phyloP scores from a whole-genome alignment of 2,888 invertebrate species.

The Caenorhabditis sp. region DNA sequence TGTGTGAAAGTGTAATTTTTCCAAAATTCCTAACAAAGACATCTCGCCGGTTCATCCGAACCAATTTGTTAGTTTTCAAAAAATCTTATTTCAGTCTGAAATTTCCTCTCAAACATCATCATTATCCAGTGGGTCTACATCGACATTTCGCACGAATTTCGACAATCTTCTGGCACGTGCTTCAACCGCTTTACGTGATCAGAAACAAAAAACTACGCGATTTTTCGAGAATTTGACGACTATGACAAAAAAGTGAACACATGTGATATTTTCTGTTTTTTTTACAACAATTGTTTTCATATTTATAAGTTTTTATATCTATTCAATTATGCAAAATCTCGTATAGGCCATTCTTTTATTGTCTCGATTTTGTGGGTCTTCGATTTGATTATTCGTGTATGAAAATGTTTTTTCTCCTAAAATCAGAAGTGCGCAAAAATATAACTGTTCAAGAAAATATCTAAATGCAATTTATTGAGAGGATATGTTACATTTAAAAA shows the following conservation, averaged over 20 bases:
- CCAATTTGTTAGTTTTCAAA: too few relatives aligned
- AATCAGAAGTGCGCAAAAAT: too few relatives aligned
- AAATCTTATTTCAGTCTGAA: conserved; percentile 22
- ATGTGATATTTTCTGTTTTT: background rate
- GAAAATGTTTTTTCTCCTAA: too few relatives aligned
- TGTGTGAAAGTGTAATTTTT: background rate
- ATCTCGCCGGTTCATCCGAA: too few relatives aligned
- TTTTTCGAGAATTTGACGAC: conserved; percentile 19
- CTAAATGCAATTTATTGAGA: background rate
- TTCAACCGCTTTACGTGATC: conserved; percentile 27
- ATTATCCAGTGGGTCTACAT: conserved; percentile 1
- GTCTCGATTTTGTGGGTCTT: too few relatives aligned
- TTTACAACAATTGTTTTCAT: background rate
- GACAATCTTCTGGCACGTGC: conserved; percentile 22
- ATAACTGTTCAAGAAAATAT: too few relatives aligned
- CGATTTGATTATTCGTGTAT: too few relatives aligned
- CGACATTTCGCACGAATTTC: conserved; percentile 18
- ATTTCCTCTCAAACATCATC: conserved; percentile 12
- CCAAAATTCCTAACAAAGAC: too few relatives aligned
- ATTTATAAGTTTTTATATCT: too few relatives aligned
- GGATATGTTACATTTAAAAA: background rate
- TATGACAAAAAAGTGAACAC: background rate
- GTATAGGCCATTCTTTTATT: too few relatives aligned
- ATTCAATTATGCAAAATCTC: too few relatives aligned
- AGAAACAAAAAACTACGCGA: conserved; percentile 21